phyloP scores from a whole-genome alignment of 2,888 invertebrate genomes.

The Eupeodes luniger region DNA sequence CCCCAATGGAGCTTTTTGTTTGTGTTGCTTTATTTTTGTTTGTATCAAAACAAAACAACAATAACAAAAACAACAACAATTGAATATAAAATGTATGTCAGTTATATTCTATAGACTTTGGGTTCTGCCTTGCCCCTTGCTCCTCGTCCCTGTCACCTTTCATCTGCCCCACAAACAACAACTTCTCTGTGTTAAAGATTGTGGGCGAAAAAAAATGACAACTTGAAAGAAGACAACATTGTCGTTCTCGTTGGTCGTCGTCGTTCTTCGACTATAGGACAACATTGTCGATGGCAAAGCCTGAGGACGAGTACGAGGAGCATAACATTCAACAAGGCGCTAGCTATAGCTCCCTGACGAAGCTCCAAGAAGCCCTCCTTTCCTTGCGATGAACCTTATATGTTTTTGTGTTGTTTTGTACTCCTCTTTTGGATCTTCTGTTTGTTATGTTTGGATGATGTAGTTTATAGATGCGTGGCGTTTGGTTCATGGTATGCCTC shows the following conservation, averaged over 20 bases:
- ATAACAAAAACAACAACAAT: conserved; percentile 40
- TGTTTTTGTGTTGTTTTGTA: conserved; percentile 35
- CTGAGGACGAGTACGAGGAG: conserved; percentile 28
- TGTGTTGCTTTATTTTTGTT: background rate
- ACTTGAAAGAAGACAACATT: conserved; percentile 79
- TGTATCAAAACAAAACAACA: conserved; percentile 27
- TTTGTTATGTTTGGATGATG: conserved; percentile 19
- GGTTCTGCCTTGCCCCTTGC: conserved; percentile 19
- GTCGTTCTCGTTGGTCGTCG: conserved; percentile 17
- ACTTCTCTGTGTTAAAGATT: conserved; percentile 44
- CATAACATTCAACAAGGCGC: conserved; percentile 72
- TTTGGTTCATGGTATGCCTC: conserved; percentile 64
- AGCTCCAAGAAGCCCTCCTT: conserved; percentile 47
- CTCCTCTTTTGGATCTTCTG: conserved; percentile 47
- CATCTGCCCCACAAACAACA: background rate
- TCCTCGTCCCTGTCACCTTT: too few species aligned
- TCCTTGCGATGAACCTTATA: conserved; percentile 17
- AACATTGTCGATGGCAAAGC: conserved; percentile 55
- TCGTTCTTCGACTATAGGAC: conserved; percentile 28
- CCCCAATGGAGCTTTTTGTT: conserved; percentile 75
- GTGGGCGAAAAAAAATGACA: conserved; percentile 60
- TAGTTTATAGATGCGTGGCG: conserved; percentile 55
- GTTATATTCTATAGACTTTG: conserved; percentile 59
- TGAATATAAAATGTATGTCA: conserved; percentile 74
- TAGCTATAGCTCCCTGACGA: too few species aligned